A percentile compares a stretch with the other conserved stretches of the same genome.
Evolutionary conservation across 2,797 vertebrate species (phyloP).

Genomic region (Perodicticus potto): DNA sequence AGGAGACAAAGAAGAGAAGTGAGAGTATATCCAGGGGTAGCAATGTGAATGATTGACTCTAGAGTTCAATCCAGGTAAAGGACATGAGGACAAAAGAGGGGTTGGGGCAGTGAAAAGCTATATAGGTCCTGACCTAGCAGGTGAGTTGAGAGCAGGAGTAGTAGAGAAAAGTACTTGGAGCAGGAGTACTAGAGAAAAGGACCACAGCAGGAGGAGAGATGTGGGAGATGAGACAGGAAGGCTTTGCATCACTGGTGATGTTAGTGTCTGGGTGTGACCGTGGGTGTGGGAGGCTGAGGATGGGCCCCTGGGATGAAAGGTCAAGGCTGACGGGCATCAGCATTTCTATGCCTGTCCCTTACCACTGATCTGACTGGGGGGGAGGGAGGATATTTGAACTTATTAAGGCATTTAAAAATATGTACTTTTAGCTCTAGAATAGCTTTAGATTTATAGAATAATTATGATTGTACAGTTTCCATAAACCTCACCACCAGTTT

Average conservation of each 20-base stretch:
- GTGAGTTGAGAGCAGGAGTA: background rate
- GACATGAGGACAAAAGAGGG: background rate
- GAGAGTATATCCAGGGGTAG: background rate
- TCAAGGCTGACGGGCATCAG: background rate
- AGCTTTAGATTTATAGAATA: background rate
- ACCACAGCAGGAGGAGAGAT: background rate
- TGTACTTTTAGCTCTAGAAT: background rate
- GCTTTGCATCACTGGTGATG: background rate
- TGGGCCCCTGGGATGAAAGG: background rate
- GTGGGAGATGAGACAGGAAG: background rate
- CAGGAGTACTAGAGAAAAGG: background rate
- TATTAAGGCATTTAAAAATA: background rate
- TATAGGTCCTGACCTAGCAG: background rate
- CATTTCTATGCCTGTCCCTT: background rate
- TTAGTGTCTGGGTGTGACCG: background rate
- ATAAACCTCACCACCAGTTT: background rate
- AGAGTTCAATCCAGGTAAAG: background rate
- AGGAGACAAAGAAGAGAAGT: constrained; percentile 18
- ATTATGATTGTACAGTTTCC: background rate
- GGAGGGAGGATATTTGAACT: background rate
- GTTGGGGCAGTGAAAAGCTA: background rate
- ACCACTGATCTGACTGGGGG: background rate
- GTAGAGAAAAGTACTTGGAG: background rate
- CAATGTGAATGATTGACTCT: background rate
- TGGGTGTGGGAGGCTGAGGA: background rate